Evolutionary conservation across 2,113 vertebrate species (phyloP).

Genomic region (Microcebus tavaratra): DNA sequence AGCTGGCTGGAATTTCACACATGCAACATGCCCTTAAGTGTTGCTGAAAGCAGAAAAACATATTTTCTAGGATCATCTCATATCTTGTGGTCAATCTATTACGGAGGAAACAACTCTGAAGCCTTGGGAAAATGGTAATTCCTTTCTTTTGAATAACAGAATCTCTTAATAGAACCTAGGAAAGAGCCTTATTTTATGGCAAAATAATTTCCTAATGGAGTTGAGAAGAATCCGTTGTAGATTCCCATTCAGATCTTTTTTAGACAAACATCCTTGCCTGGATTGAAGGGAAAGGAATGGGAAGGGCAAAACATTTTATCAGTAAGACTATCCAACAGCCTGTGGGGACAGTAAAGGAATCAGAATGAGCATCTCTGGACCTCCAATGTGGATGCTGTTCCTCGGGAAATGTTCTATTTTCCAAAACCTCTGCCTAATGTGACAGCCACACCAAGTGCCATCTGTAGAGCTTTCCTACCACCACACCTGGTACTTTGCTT

Average conservation of each 20-base stretch:
- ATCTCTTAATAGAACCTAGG: neutral
- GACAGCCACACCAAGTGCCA: neutral
- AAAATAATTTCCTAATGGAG: conserved; percentile 6
- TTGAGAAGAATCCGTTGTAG: neutral
- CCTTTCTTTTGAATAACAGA: neutral
- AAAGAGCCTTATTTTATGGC: neutral
- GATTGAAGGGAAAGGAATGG: neutral
- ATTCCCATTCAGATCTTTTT: neutral
- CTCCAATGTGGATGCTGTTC: neutral
- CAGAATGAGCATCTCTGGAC: neutral
- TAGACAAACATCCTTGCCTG: neutral
- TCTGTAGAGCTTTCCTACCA: neutral
- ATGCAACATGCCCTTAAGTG: neutral
- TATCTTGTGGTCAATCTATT: neutral
- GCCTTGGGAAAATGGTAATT: neutral
- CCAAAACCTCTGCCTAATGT: neutral
- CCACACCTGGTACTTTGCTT: neutral
- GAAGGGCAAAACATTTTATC: neutral
- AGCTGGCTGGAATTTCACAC: neutral
- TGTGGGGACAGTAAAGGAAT: neutral
- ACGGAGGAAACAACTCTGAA: neutral
- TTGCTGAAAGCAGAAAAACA: neutral
- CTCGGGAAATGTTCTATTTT: neutral
- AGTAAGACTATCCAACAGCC: neutral
- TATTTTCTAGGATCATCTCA: neutral